Conservation (phyloP, 1,140 invertebrate genomes). For the Heliconius melpomene region DNA sequence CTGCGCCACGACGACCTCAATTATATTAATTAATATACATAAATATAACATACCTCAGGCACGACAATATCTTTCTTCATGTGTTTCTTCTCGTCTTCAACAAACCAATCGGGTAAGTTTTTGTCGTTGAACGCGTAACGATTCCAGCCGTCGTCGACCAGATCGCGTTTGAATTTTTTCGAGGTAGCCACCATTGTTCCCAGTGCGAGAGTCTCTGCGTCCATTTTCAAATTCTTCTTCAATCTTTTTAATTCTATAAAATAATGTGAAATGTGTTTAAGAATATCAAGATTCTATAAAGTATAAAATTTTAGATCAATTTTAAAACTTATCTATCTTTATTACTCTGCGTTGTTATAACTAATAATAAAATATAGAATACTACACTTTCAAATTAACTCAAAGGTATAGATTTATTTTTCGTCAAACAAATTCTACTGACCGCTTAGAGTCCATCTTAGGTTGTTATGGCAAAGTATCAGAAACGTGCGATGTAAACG, state of each 20-base stretch:
- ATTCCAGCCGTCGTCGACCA: conserved; percentile 95
- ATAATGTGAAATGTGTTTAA: conserved; percentile 5
- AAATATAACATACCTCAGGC: conserved; percentile 82
- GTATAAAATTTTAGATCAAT: background rate
- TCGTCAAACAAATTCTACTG: no score
- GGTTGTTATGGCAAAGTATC: no score
- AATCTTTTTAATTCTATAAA: background rate
- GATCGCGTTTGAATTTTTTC: conserved; percentile 91
- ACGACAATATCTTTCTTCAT: conserved; percentile 90
- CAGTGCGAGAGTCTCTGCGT: conserved; percentile 92
- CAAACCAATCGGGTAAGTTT: conserved; percentile 97
- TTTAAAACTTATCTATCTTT: background rate
- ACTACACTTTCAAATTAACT: no score
- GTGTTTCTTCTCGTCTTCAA: conserved; percentile 95
- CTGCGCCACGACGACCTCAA: no score
- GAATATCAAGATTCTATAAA: background rate
- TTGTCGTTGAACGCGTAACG: conserved; percentile 94
- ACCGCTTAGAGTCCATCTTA: no score
- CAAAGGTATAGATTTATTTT: no score
- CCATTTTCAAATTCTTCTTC: conserved; percentile 88
- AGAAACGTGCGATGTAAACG: no score
- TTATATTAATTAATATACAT: background rate
- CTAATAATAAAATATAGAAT: no score
- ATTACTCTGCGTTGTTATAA: background rate
- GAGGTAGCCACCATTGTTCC: conserved; percentile 92